Evolutionary conservation across 1,140 invertebrate species (phyloP).

Genomic region (Heterodera schachtii): DNA sequence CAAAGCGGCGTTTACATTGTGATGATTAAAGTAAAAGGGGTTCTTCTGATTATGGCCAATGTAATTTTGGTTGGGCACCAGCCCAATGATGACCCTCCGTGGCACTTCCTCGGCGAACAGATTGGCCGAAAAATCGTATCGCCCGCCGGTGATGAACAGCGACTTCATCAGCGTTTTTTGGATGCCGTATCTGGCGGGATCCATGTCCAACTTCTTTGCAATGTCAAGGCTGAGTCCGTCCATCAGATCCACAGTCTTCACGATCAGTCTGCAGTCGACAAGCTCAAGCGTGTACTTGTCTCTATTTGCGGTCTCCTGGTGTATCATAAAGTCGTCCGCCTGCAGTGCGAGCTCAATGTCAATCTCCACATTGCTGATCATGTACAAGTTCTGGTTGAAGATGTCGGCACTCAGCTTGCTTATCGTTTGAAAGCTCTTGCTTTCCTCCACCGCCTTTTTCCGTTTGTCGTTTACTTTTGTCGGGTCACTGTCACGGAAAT

Average conservation of each 20-base stretch:
- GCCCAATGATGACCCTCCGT: no score
- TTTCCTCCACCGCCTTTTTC: not conserved
- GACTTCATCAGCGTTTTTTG: no score
- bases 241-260: constrained; percentile 27
- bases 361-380: constrained; percentile 5
- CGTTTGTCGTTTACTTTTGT: not conserved
- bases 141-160: no score
- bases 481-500: not conserved
- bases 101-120: constrained; percentile 31
- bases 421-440: not conserved
- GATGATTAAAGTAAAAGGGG: no score
- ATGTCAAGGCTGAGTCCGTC: constrained; percentile 29
- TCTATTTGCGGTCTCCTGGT: not conserved
- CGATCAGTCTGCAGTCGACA: not conserved
- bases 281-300: not conserved
- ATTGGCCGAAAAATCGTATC: no score
- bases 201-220: no score
- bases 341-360: constrained; percentile 14
- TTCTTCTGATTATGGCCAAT: no score
- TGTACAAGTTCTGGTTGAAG: constrained; percentile 16
- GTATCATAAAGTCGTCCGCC: not conserved
- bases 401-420: constrained; percentile 7
- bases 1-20: constrained; percentile 8
- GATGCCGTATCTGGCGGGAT: no score
- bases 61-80: no score